Conservation (phyloP, 2,797 vertebrate species). For the Sparus aurata region DNA sequence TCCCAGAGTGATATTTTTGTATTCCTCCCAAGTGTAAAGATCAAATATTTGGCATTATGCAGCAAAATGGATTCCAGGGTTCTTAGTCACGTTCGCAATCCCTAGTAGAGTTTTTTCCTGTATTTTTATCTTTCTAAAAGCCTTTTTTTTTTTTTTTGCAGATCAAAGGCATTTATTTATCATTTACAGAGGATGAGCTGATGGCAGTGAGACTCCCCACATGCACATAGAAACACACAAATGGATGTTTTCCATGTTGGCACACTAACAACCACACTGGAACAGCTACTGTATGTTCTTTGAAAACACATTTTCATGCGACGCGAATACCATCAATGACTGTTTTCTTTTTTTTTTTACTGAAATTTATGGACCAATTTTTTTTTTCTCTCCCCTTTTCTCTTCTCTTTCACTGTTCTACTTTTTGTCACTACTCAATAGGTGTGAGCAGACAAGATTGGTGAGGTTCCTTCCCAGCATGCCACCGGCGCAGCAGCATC, state of each 20-base stretch:
- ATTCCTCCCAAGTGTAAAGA: constrained; percentile 67
- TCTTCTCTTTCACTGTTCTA: constrained; percentile 4
- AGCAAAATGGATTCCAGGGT: constrained; percentile 64
- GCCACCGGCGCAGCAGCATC: constrained; percentile 60
- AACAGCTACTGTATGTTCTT: not conserved
- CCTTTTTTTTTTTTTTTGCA: constrained; percentile 61
- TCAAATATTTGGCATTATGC: constrained; percentile 70
- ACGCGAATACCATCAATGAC: not conserved
- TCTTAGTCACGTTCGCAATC: constrained; percentile 56
- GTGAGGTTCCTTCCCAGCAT: constrained; percentile 67
- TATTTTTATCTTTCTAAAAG: constrained; percentile 47
- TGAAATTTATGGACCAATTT: not conserved
- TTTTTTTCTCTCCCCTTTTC: not conserved
- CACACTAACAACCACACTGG: not conserved
- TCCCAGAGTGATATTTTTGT: constrained; percentile 67
- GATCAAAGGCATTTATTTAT: constrained; percentile 67
- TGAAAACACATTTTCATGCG: not conserved
- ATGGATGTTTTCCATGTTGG: constrained; percentile 8
- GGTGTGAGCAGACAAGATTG: constrained; percentile 55
- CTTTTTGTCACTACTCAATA: constrained; percentile 28
- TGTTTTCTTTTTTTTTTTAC: not conserved
- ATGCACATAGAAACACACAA: not conserved
- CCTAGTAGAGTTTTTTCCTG: constrained; percentile 33
- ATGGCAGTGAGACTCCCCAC: constrained; percentile 23
- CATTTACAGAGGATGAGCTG: constrained; percentile 61